phyloP scores from a whole-genome alignment of 2,797 vertebrate genomes.

The Helarctos malayanus region DNA sequence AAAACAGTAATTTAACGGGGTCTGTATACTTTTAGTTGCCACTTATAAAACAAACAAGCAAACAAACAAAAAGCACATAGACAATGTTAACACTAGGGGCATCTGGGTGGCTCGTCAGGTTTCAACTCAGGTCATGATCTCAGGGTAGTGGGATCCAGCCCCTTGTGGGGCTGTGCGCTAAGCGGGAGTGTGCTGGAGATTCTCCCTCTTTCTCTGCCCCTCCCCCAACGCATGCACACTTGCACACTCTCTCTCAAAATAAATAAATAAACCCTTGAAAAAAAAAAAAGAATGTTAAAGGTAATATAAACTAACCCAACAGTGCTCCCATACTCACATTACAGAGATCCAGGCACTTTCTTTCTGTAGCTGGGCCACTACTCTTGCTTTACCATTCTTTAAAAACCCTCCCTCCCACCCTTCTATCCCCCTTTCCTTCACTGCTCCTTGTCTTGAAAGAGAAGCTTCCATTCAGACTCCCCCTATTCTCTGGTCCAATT shows the following conservation, averaged over 20 bases:
- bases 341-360: neutral
- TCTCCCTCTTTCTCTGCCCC: neutral
- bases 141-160: neutral
- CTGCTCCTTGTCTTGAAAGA: neutral
- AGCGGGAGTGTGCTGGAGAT: neutral
- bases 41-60: conserved; percentile 84
- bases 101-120: neutral
- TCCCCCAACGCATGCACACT: neutral
- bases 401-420: neutral
- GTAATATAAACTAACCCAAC: conserved; percentile 68
- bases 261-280: neutral
- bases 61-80: conserved; percentile 86
- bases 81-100: conserved; percentile 81
- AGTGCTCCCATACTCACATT: conserved; percentile 77
- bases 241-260: neutral
- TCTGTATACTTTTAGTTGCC: conserved; percentile 92
- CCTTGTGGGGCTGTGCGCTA: neutral
- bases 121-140: neutral
- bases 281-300: conserved; percentile 88
- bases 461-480: neutral
- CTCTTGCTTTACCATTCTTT: neutral
- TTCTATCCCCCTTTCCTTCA: neutral
- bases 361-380: neutral
- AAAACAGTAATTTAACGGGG: conserved; percentile 83
- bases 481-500: neutral